phyloP scores from a whole-genome alignment of 1,140 invertebrate species.

The Oscheius sp. region DNA sequence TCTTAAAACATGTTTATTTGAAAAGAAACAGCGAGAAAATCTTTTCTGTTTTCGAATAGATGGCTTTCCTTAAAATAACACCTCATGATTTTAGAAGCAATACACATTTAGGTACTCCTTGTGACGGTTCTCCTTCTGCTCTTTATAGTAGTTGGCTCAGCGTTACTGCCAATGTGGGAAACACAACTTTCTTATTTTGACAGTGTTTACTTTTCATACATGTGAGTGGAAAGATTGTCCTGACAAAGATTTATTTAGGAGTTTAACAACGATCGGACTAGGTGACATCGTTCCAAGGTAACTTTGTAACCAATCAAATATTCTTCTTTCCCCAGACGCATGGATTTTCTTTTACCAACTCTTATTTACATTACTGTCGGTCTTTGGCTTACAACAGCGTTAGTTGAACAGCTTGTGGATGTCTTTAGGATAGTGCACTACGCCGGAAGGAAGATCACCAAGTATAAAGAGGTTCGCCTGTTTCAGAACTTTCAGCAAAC shows the following conservation, averaged over 20 bases:
- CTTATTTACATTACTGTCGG: constrained; percentile 58
- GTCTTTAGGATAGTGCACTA: constrained; percentile 57
- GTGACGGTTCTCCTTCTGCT: constrained; percentile 49
- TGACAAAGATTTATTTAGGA: constrained; percentile 35
- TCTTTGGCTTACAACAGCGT: constrained; percentile 54
- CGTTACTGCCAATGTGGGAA: constrained; percentile 55
- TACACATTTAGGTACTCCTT: constrained; percentile 46
- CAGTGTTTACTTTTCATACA: constrained; percentile 58
- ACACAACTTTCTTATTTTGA: constrained; percentile 54
- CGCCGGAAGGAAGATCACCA: constrained; percentile 52
- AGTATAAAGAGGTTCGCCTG: constrained; percentile 2
- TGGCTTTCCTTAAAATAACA: background rate
- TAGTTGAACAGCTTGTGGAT: constrained; percentile 56
- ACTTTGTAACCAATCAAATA: background rate
- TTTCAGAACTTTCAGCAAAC: background rate
- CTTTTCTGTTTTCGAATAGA: background rate
- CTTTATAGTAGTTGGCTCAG: constrained; percentile 55
- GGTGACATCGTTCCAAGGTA: constrained; percentile 54
- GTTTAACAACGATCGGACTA: constrained; percentile 52
- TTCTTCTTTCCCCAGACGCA: constrained; percentile 33
- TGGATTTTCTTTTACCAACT: constrained; percentile 55
- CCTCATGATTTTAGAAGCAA: background rate
- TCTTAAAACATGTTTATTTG: background rate
- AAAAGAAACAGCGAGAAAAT: background rate
- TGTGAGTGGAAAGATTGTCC: too few relatives aligned